Conservation (phyloP, 1,140 invertebrate species). For the Macrostomum lignano region DNA sequence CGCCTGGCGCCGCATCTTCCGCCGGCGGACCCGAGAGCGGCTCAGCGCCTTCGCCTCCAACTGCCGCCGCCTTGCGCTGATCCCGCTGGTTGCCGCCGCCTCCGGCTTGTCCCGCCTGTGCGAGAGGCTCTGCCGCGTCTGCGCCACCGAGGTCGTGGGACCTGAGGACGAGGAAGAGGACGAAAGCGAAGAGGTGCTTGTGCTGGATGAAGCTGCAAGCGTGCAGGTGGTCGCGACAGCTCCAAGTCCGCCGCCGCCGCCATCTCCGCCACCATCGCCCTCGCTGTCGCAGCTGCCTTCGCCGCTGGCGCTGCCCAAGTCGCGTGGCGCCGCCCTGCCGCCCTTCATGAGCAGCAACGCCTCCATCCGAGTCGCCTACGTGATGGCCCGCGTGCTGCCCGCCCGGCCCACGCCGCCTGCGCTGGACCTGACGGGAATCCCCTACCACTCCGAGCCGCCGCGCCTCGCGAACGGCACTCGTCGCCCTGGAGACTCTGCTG, state of each 20-base stretch:
- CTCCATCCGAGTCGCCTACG: too few species aligned
- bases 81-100: too few species aligned
- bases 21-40: neutral
- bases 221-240: too few species aligned
- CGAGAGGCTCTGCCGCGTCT: conserved; percentile 1
- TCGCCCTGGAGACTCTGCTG: conserved; percentile 13
- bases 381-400: too few species aligned
- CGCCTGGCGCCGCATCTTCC: conserved; percentile 12
- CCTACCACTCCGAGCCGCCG: neutral
- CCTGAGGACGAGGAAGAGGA: neutral
- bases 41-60: too few species aligned
- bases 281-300: conserved; percentile 39
- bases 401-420: conserved; percentile 7
- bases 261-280: too few species aligned
- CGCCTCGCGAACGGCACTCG: conserved; percentile 6
- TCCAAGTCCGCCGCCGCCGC: too few species aligned
- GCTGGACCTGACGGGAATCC: conserved; percentile 1
- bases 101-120: too few species aligned
- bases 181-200: neutral
- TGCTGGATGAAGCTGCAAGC: too few species aligned
- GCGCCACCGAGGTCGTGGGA: neutral
- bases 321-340: conserved; percentile 16
- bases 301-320: conserved; percentile 36
- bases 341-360: conserved; percentile 11
- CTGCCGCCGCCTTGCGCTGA: too few species aligned